These are phyloP conservation scores for Teleogryllus occipitalis DNA, from an alignment of 1,140 invertebrate genomes.

Conservation along the genomic window DNA sequence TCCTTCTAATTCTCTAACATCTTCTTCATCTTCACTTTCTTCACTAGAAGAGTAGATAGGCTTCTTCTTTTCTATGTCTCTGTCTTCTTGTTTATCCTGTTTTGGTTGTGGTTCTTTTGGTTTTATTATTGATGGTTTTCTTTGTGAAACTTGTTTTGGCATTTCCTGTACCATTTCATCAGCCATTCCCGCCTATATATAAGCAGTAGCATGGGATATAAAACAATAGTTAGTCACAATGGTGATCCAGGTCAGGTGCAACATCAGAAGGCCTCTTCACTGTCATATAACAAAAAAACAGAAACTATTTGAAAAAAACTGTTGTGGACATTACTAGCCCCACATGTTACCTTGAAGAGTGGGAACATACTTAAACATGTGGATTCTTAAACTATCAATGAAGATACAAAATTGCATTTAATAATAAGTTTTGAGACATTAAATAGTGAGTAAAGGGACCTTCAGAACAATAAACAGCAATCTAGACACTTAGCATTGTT, in stretches of 20 bases:
- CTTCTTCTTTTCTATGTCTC: background rate
- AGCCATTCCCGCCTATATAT: slow-evolving; percentile 30
- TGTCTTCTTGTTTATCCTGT: slow-evolving; percentile 1
- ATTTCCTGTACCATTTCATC: slow-evolving; percentile 31
- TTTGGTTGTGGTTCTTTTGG: slow-evolving; percentile 12
- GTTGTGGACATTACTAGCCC: background rate
- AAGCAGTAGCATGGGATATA: background rate
- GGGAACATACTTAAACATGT: too few relatives aligned
- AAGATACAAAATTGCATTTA: too few relatives aligned
- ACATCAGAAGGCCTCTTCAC: background rate
- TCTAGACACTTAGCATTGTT: too few relatives aligned
- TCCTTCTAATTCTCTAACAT: slow-evolving; percentile 65
- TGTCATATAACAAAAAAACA: background rate
- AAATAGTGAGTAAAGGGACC: background rate
- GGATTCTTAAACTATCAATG: too few relatives aligned
- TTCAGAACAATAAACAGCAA: background rate
- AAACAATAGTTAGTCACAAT: background rate
- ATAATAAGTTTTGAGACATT: background rate
- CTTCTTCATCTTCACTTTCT: slow-evolving; percentile 53
- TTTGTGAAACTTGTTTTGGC: slow-evolving; percentile 19
- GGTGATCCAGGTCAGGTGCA: too few relatives aligned
- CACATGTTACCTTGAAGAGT: too few relatives aligned
- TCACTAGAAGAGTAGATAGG: slow-evolving; percentile 30
- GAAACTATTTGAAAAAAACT: background rate
- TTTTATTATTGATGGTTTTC: slow-evolving; percentile 23